A percentile compares a stretch with the other conserved stretches of the same genome.
These are phyloP conservation scores for Sinopyrophorus schimmeli DNA, from an alignment of 2,888 invertebrate species.

Conservation along the genomic window DNA sequence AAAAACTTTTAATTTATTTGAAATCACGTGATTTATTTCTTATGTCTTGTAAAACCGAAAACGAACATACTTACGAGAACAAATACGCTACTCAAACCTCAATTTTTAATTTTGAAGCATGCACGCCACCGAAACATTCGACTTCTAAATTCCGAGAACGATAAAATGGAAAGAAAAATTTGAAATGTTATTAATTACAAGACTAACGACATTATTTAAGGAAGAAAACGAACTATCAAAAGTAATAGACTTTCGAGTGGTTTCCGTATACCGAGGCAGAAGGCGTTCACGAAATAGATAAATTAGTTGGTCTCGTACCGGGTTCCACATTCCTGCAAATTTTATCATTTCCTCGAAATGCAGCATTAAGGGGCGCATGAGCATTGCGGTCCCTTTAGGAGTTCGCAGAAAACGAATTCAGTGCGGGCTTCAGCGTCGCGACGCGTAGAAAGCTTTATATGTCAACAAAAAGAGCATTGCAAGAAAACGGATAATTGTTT, in stretches of 20 bases:
- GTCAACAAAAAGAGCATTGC: conserved; percentile 18
- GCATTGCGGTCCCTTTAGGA: conserved; percentile 27
- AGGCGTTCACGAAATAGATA: conserved; percentile 29
- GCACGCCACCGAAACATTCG: no score
- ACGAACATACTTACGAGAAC: no score
- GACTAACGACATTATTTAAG: no score
- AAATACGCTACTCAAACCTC: no score
- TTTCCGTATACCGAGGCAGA: conserved; percentile 17
- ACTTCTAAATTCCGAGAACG: no score
- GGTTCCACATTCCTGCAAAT: conserved; percentile 36
- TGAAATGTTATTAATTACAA: no score
- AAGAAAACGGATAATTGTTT: conserved; percentile 22
- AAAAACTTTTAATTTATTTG: no score
- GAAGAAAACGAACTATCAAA: conserved; percentile 12
- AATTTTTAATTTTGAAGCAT: no score
- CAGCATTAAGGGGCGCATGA: conserved; percentile 39
- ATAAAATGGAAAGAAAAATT: no score
- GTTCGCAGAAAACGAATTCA: conserved; percentile 44
- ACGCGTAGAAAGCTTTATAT: conserved; percentile 34
- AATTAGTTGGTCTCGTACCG: conserved; percentile 30
- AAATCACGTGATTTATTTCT: no score
- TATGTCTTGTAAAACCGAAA: no score
- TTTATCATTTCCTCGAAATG: conserved; percentile 40
- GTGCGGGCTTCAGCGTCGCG: conserved; percentile 47
- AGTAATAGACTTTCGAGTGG: conserved; percentile 18